Conservation (phyloP, 2,888 invertebrate species). For the Yponomeuta evonymella region DNA sequence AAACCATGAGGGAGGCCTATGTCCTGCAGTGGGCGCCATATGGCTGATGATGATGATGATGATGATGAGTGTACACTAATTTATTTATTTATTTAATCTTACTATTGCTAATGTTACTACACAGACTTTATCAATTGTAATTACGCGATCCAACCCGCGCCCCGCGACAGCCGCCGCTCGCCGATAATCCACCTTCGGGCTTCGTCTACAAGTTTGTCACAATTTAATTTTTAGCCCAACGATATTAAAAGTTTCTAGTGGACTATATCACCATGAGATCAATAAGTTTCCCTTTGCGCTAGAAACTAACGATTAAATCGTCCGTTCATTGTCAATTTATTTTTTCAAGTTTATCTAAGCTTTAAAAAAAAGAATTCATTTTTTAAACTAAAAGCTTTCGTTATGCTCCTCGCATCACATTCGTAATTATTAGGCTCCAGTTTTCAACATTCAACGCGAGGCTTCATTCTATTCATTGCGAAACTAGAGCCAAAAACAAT, state of each 20-base stretch:
- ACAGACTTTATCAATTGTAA: background rate
- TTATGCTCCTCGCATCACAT: too few species aligned
- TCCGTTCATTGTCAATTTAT: too few species aligned
- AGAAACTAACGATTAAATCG: too few species aligned
- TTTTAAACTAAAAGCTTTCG: background rate
- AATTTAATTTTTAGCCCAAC: background rate
- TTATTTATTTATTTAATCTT: too few species aligned
- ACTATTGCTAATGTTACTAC: background rate
- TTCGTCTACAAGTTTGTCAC: background rate
- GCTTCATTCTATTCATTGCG: background rate
- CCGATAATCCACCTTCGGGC: background rate
- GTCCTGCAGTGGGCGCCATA: too few species aligned
- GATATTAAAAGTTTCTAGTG: too few species aligned
- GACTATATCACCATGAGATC: too few species aligned
- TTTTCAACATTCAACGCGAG: background rate
- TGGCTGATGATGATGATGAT: too few species aligned
- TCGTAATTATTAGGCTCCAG: too few species aligned
- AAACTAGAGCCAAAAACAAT: conserved; percentile 2
- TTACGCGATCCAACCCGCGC: background rate
- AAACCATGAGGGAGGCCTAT: too few species aligned
- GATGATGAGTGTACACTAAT: background rate
- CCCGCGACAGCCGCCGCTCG: background rate
- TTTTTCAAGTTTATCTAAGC: background rate
- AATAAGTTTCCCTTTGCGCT: too few species aligned
- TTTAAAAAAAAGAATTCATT: background rate